These are phyloP conservation scores for Synanthedon formicaeformis DNA, from an alignment of 2,888 invertebrate species.

Conservation along the genomic window DNA sequence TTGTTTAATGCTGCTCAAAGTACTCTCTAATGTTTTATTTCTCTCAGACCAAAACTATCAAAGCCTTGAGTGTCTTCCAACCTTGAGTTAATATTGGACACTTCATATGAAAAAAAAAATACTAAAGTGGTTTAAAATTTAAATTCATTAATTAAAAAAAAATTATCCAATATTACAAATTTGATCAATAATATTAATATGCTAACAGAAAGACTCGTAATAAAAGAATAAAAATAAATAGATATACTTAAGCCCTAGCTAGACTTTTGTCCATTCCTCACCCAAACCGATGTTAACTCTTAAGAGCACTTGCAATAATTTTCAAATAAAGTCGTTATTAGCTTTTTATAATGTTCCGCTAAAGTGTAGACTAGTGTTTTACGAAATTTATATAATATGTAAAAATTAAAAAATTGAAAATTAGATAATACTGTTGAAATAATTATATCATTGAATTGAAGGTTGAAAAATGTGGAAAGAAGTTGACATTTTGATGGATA, in stretches of 20 bases:
- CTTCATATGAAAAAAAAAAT: no score
- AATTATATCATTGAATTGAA: conserved; percentile 18
- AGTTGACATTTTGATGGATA: conserved; percentile 9
- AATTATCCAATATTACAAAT: no score
- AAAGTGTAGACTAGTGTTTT: conserved; percentile 35
- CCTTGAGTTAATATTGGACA: no score
- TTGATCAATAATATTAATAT: no score
- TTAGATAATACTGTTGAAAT: conserved; percentile 5
- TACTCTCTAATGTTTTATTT: no score
- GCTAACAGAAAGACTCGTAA: no score
- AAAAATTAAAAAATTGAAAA: conserved; percentile 8
- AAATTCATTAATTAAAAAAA: no score
- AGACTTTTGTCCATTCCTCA: background rate
- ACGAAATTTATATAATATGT: conserved; percentile 12
- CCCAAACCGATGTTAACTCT: background rate
- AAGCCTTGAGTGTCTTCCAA: no score
- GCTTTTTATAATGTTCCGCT: conserved; percentile 56
- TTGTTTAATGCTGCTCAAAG: no score
- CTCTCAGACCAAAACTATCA: no score
- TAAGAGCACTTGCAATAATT: conserved; percentile 36
- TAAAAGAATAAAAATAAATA: conserved; percentile 3
- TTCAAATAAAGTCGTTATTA: conserved; percentile 39
- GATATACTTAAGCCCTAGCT: background rate
- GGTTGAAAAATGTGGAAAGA: conserved; percentile 17
- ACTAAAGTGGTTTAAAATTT: no score